A percentile compares a stretch with the other conserved stretches of the same genome.
Conservation (phyloP, 2,888 invertebrate genomes). For the Sepiola atlantica region DNA sequence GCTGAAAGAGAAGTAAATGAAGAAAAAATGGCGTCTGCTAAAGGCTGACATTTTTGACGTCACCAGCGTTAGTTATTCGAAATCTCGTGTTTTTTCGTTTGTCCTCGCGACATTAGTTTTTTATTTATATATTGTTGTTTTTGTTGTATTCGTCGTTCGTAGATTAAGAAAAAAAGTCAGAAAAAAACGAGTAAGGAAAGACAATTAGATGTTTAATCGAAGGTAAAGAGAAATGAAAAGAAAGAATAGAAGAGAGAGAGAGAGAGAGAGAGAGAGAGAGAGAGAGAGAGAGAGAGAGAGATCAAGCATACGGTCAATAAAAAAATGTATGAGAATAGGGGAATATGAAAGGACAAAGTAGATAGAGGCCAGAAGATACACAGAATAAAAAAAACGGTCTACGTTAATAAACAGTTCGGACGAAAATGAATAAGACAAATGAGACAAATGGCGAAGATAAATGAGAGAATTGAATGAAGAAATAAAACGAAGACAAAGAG, state of each 20-base stretch:
- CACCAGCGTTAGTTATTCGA: not conserved
- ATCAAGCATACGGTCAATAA: too few species aligned
- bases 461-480: not conserved
- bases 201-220: not conserved
- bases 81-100: not conserved
- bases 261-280: too few species aligned
- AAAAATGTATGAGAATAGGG: not conserved
- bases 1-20: not conserved
- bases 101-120: not conserved
- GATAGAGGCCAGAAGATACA: too few species aligned
- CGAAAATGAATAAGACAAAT: not conserved
- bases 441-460: not conserved
- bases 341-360: not conserved
- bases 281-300: not conserved
- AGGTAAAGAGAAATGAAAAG: not conserved
- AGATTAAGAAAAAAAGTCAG: not conserved
- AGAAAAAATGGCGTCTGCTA: not conserved
- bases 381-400: not conserved
- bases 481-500: not conserved
- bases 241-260: not conserved
- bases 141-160: not conserved
- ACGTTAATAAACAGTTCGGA: too few species aligned
- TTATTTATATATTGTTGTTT: not conserved
- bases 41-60: not conserved
- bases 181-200: not conserved